Evolutionary conservation across 2,113 vertebrate species (phyloP).

Genomic region (Arvicanthis niloticus): DNA sequence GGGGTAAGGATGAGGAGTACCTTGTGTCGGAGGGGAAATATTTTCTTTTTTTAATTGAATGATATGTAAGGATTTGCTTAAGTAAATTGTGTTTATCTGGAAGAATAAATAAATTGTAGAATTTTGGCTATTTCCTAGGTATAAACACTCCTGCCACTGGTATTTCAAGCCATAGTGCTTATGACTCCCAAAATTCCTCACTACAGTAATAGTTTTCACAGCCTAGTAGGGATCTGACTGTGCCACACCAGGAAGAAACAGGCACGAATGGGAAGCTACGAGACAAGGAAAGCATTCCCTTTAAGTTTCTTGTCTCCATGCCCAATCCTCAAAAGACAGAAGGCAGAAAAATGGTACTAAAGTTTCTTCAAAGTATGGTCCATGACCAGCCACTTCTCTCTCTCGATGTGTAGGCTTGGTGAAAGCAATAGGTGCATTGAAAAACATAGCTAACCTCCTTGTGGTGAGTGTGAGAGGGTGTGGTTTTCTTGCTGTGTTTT

Average conservation of each 20-base stretch:
- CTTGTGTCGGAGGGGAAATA: neutral
- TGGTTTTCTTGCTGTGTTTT: neutral
- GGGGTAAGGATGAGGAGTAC: neutral
- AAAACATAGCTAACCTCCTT: neutral
- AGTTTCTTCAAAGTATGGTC: neutral
- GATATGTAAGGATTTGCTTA: neutral
- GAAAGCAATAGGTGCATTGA: neutral
- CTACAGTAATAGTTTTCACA: neutral
- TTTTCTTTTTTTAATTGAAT: neutral
- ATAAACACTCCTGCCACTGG: neutral
- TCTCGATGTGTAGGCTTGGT: neutral
- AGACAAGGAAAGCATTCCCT: neutral
- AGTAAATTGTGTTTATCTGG: constrained; percentile 14
- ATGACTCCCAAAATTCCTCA: constrained; percentile 1
- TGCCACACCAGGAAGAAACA: neutral
- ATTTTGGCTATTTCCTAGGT: neutral
- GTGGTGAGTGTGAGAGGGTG: neutral
- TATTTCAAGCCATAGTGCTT: neutral
- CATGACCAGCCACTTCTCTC: fast-evolving
- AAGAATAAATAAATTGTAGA: neutral
- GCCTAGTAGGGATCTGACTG: neutral
- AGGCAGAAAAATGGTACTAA: neutral
- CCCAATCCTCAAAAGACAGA: neutral
- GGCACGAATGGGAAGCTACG: neutral
- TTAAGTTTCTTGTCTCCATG: neutral